Evolutionary conservation across 2,113 vertebrate species (phyloP).

Genomic region (Tapirus terrestris): DNA sequence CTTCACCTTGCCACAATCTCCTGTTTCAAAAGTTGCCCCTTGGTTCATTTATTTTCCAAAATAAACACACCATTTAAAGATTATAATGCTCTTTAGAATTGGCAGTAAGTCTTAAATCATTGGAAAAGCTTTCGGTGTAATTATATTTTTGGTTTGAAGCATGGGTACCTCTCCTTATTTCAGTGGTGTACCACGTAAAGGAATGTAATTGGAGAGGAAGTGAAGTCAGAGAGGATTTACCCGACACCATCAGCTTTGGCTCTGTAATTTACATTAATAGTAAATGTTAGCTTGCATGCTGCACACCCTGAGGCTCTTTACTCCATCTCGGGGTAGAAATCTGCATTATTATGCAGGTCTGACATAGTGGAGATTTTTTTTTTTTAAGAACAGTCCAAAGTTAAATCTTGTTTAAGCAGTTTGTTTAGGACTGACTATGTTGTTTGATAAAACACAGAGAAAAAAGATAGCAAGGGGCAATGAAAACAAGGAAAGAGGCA

Average conservation of each 20-base stretch:
- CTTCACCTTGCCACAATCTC: neutral
- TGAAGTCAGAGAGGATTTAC: slow-evolving; percentile 24
- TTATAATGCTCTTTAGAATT: slow-evolving; percentile 39
- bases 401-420: slow-evolving; percentile 32
- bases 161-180: neutral
- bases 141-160: slow-evolving; percentile 32
- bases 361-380: neutral
- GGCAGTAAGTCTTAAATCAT: neutral
- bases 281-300: neutral
- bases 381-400: slow-evolving; percentile 30
- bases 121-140: neutral
- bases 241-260: neutral
- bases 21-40: neutral
- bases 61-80: slow-evolving; percentile 6
- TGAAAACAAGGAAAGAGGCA: neutral
- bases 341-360: slow-evolving; percentile 42
- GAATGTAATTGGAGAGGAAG: slow-evolving; percentile 56
- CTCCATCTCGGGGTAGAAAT: neutral
- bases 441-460: slow-evolving; percentile 39
- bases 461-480: neutral
- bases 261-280: slow-evolving; percentile 63
- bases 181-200: slow-evolving; percentile 11
- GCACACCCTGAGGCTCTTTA: slow-evolving; percentile 45
- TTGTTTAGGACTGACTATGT: neutral
- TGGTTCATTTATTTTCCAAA: neutral